phyloP scores from a whole-genome alignment of 2,797 vertebrate species.

The Mastacembelus armatus region DNA sequence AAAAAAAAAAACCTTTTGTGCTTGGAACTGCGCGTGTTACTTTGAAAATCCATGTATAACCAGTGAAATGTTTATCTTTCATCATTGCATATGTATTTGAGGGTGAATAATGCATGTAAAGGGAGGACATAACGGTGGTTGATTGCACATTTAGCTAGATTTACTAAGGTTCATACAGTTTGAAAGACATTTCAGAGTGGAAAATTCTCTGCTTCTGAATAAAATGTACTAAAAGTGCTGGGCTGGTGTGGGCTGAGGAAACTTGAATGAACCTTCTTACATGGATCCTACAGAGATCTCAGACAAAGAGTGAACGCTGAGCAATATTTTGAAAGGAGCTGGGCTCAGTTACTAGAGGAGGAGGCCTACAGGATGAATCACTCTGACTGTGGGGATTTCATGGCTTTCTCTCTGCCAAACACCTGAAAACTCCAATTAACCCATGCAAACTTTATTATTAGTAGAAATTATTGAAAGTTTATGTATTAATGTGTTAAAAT shows the following conservation, averaged over 20 bases:
- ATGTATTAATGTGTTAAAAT: too few relatives aligned
- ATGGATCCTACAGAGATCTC: neutral
- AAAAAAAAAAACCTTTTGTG: neutral
- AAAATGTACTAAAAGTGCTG: slow-evolving; percentile 9
- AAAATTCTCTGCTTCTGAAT: slow-evolving; percentile 8
- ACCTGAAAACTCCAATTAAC: too few relatives aligned
- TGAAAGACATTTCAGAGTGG: neutral
- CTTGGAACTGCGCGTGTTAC: neutral
- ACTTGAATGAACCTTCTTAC: neutral
- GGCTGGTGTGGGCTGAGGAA: neutral
- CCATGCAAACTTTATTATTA: too few relatives aligned
- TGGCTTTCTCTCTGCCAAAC: too few relatives aligned
- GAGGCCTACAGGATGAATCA: too few relatives aligned
- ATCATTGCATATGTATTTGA: neutral
- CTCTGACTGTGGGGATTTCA: too few relatives aligned
- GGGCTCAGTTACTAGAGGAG: too few relatives aligned
- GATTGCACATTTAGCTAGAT: slow-evolving; percentile 5
- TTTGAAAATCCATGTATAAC: neutral
- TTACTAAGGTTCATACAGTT: slow-evolving; percentile 1
- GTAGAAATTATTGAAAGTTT: too few relatives aligned
- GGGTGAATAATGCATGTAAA: neutral
- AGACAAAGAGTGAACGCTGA: neutral
- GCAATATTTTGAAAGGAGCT: too few relatives aligned
- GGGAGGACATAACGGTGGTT: neutral
- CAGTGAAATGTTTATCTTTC: neutral